Evolutionary conservation across 2,888 invertebrate species (phyloP).

Genomic region (Tenthredo scrophulariae): DNA sequence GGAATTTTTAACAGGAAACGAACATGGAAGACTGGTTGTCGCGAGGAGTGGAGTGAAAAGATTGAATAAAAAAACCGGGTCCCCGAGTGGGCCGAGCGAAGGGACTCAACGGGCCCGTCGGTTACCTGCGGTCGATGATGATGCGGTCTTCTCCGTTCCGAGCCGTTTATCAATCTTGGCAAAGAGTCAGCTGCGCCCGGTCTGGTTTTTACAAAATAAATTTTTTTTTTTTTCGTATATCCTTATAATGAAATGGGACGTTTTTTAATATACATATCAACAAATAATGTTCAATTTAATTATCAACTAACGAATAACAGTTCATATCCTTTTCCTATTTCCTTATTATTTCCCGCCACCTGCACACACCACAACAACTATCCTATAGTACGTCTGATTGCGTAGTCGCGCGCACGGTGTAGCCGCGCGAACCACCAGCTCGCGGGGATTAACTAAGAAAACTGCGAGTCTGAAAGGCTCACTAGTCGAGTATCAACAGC

Average conservation of each 20-base stretch:
- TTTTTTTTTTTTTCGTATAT: neutral
- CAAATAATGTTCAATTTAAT: neutral
- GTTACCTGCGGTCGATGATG: constrained; percentile 40
- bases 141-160: constrained; percentile 34
- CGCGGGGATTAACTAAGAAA: constrained; percentile 44
- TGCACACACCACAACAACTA: constrained; percentile 23
- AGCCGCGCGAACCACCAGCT: constrained; percentile 38
- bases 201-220: neutral
- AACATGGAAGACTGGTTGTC: constrained; percentile 43
- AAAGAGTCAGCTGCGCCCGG: neutral
- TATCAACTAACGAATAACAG: neutral
- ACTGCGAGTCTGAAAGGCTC: constrained; percentile 36
- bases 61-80: constrained; percentile 34
- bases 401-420: neutral
- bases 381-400: neutral
- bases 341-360: constrained; percentile 16
- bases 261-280: neutral
- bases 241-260: neutral
- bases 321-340: neutral
- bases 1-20: constrained; percentile 47
- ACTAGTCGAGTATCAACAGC: constrained; percentile 49
- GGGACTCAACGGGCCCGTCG: constrained; percentile 7
- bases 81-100: constrained; percentile 35
- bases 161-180: neutral
- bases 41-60: constrained; percentile 54